A percentile compares a stretch with the other conserved stretches of the same genome.
Conservation (phyloP, 2,888 invertebrate genomes). For the Heliconius cydno region DNA sequence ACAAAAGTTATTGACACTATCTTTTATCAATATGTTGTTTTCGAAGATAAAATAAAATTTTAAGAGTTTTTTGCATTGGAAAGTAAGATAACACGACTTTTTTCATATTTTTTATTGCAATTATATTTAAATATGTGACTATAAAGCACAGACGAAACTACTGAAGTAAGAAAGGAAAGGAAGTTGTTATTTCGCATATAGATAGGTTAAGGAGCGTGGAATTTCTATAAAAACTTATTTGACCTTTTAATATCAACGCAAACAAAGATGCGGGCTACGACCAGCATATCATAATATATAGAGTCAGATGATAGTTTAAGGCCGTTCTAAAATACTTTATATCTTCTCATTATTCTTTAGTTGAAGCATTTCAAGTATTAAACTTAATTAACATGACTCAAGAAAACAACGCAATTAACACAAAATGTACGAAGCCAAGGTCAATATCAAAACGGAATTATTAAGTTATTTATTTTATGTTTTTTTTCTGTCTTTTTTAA, state of each 20-base stretch:
- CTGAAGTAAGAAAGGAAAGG: too few relatives aligned
- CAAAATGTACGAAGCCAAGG: constrained; percentile 35
- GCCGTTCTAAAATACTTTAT: neutral
- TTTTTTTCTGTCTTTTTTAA: neutral
- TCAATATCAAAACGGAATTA: constrained; percentile 27
- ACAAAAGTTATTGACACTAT: constrained; percentile 22
- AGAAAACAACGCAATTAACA: constrained; percentile 31
- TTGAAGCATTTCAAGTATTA: constrained; percentile 12
- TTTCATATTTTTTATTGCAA: neutral
- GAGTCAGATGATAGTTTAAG: neutral
- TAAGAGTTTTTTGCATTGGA: neutral
- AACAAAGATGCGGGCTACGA: neutral
- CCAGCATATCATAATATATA: neutral
- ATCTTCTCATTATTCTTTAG: neutral
- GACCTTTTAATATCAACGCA: neutral
- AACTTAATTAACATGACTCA: constrained; percentile 30
- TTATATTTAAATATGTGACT: neutral
- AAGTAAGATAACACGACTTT: neutral
- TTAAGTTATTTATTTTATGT: constrained; percentile 5
- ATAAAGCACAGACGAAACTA: too few relatives aligned
- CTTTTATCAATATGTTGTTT: constrained; percentile 16
- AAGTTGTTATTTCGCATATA: too few relatives aligned
- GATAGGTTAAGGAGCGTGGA: too few relatives aligned
- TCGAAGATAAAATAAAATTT: constrained; percentile 6
- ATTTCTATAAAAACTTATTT: too few relatives aligned